Evolutionary conservation across 2,113 vertebrate species (phyloP), one percentile per base, ranked within the genome.

Genomic region (Argyrosomus japonicus): DNA sequence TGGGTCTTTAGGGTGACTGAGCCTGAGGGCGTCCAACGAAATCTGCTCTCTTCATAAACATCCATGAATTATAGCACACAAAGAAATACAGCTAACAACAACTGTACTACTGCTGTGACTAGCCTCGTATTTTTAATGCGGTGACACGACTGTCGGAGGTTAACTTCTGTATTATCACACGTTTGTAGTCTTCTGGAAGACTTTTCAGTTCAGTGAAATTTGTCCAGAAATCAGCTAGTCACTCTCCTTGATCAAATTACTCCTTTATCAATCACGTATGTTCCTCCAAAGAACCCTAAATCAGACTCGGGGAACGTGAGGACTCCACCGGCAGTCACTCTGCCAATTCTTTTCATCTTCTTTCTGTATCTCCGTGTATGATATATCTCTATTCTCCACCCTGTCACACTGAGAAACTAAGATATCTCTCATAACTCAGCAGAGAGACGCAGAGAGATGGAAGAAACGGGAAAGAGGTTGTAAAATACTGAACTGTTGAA

Each of bases 361-460:
- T 40, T 40, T 40, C 58, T 25, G 23, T 43, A 51, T 65, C 67
- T 68, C 23, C 23, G 73, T 25, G 25, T n/a, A 23, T 68, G 53
- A 76, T 82, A 70, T 73, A 80, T 67, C 21, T 63, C 3, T 15
- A 58, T 53, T 77, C 76, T 67, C 75, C 86, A 87, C 51, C 68
- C 61, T 64, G 71, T 43, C 72, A 62, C 63, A 63, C 69, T 14
- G 58, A 64, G 62, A 40, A 71, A 73, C 61, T 14, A 15, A 51
- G 62, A 51, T 71, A 68, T 69, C 50, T 40, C 60, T 74, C 68
- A 84, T 87, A 77, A 89, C 51, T 86, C 72, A 81, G 60, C 15
- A 15, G 36, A 9, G 60, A 74, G 68, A 65, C 40, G 19, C 27
- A 17, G 48, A 56, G n/a, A 57, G 36, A 67, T 40, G 65, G 58